Percentiles rank a stretch among this genome's conserved stretches.
These are phyloP conservation scores for Cryptomyrus ogoouensis DNA, from an alignment of 2,113 vertebrate genomes.

Conservation along the genomic window DNA sequence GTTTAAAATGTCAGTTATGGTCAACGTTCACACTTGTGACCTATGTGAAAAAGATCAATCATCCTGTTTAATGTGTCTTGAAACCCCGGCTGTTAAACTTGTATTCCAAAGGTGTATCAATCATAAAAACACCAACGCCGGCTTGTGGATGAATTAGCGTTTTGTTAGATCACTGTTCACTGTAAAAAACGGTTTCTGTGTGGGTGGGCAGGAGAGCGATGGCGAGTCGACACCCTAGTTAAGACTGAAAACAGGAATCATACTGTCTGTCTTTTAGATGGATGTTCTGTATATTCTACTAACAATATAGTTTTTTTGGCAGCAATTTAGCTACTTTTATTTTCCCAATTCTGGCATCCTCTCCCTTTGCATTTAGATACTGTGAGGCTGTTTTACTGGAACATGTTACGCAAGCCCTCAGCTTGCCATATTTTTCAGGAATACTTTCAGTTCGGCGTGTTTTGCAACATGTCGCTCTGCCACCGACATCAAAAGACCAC, in stretches of 20 bases:
- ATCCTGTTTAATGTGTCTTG: neutral
- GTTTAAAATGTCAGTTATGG: slow-evolving; percentile 10
- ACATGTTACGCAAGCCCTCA: slow-evolving; percentile 19
- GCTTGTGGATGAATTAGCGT: neutral
- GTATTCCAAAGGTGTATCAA: neutral
- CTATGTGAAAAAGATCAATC: neutral
- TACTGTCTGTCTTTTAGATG: neutral
- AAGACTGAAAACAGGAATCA: neutral
- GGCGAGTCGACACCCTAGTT: neutral
- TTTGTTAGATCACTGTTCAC: neutral
- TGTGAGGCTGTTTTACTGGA: neutral
- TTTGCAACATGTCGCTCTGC: slow-evolving; percentile 27
- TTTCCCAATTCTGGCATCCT: neutral
- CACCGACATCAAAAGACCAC: slow-evolving; percentile 10
- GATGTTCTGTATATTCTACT: neutral
- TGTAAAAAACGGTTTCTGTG: neutral
- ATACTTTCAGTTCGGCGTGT: slow-evolving; percentile 41
- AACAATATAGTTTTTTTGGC: neutral
- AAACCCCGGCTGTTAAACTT: neutral
- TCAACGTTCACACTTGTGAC: neutral
- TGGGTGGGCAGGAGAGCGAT: neutral
- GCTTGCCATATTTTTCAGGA: slow-evolving; percentile 16
- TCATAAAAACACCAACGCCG: neutral
- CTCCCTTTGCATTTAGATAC: neutral
- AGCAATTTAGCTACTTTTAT: neutral